These are phyloP conservation scores for Coccyzus lansbergi DNA, from an alignment of 2,797 vertebrate species.

Conservation along the genomic window DNA sequence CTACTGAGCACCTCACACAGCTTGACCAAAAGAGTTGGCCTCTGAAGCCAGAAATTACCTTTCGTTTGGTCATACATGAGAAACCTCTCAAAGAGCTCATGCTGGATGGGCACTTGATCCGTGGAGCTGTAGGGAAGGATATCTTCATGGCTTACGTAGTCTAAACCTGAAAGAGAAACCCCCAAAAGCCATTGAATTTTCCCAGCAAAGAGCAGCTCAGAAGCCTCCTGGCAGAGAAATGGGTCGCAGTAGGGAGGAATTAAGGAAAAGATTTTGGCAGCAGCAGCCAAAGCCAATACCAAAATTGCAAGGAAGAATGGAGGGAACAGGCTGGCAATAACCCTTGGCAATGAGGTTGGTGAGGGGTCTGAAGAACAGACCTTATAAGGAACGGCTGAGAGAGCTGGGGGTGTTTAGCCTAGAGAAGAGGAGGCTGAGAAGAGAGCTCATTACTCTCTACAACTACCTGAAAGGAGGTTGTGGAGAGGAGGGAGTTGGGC, in stretches of 20 bases:
- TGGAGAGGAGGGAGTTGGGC: too few species aligned
- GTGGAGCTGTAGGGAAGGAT: constrained; percentile 96
- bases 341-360: background rate
- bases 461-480: too few species aligned
- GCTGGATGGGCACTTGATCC: constrained; percentile 95
- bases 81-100: constrained; percentile 97
- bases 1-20: background rate
- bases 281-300: background rate
- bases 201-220: background rate
- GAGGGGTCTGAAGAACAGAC: too few species aligned
- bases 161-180: constrained; percentile 83
- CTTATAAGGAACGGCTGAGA: too few species aligned
- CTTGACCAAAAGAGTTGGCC: background rate
- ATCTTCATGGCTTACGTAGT: constrained; percentile 98
- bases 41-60: constrained; percentile 78
- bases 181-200: background rate
- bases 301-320: background rate
- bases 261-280: background rate
- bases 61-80: constrained; percentile 91
- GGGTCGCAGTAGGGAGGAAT: background rate
- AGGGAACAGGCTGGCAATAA: background rate
- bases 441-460: too few species aligned
- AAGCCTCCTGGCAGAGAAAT: background rate
- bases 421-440: too few species aligned
- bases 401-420: too few species aligned